phyloP scores from a whole-genome alignment of 2,797 vertebrate species.

The Gallirallus australis region DNA sequence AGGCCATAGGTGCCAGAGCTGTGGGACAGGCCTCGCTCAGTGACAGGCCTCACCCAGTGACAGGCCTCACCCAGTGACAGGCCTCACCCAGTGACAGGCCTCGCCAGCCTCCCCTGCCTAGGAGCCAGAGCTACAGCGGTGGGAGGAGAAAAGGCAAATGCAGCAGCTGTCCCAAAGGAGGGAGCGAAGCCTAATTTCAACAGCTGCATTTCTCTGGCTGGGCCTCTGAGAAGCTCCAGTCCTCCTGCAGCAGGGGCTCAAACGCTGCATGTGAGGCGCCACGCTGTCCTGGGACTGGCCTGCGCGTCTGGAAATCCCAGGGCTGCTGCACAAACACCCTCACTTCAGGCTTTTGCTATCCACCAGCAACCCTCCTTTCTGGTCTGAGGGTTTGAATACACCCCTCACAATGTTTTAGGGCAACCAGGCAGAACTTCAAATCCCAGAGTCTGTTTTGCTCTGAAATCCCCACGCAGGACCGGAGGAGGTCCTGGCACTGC shows the following conservation, averaged over 20 bases:
- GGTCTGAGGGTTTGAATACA: background rate
- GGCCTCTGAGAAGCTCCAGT: background rate
- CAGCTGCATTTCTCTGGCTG: background rate
- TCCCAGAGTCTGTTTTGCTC: background rate
- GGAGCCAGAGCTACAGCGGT: background rate
- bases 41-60: background rate
- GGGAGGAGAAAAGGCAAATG: no score
- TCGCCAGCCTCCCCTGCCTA: background rate
- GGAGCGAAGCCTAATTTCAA: background rate
- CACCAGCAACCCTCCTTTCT: background rate
- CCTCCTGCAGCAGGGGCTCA: background rate
- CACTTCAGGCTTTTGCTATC: background rate
- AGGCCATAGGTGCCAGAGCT: background rate
- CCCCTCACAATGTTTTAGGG: background rate
- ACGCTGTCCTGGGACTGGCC: background rate
- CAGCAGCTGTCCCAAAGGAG: background rate
- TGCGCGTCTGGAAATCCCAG: background rate
- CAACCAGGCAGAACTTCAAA: background rate
- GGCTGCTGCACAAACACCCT: background rate
- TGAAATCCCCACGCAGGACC: background rate
- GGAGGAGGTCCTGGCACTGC: background rate
- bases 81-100: background rate
- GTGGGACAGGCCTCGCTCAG: accelerated
- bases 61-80: accelerated
- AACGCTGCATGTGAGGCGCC: accelerated